Base-by-base conservation (phyloP, 1,140 invertebrate genomes). In the Apis cerana region DNA sequence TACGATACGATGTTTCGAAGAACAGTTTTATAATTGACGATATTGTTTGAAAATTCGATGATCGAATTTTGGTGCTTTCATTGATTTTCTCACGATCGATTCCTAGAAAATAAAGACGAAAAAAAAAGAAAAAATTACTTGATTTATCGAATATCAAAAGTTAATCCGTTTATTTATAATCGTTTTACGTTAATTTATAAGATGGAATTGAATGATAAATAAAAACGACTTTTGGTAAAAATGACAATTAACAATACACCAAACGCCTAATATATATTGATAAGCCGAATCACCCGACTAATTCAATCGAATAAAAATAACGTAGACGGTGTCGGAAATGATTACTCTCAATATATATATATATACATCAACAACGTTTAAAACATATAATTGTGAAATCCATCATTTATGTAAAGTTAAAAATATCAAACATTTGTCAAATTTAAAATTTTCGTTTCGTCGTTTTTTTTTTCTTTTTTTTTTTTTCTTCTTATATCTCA, bases 281-380 rank as follows among this genome's bases (percentile, higher is more conserved):
- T 65, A 61, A 76, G 68, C 48, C 21, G n/a, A 48, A 58, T 11
- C 10, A 81, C 15, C 15, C n/a, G 4, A 43, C 33, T 7, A 43
- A 15, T n/a, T 59, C 33, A 52, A 23, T 21, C 61, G n/a, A 76
- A 75, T 76, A 81, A 81, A 81, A 75, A 67, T 52, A 68, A 59
- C 62, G 13, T 75, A 75, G 43, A 56, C 56, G 48, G 54, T n/a
- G 50, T 33, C 3, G 19, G 33, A 64, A 54, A 72, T 54, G 23
- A 52, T 27, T 54, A 43, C 2, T n/a, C n/a, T n/a, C n/a, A n/a
- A n/a, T n/a, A n/a, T n/a, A n/a, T n/a, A n/a, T n/a, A n/a, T 65
- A 11, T 27, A 56, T 64, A 19, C 33, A 52, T 21, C 27, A 27
- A 27, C 27, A 56, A 74, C n/a, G 13, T 33, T 43, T 48, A 33